Conservation (phyloP, 2,888 invertebrate species). For the Thelaira solivaga region DNA sequence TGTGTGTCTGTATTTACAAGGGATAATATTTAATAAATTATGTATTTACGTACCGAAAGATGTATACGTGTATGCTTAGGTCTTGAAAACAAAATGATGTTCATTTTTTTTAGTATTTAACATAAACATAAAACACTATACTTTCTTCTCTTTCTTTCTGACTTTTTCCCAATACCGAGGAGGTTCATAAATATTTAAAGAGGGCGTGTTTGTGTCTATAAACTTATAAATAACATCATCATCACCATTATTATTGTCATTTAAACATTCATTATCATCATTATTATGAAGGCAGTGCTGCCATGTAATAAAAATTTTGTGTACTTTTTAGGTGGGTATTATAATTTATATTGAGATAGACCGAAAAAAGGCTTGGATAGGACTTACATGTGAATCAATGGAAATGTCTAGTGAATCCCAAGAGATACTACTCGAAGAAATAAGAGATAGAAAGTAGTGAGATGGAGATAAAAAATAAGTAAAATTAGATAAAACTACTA, state of each 20-base stretch:
- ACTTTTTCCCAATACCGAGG: conserved; percentile 17
- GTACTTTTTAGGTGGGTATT: too few relatives aligned
- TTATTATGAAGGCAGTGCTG: conserved; percentile 20
- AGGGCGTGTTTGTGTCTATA: conserved; percentile 59
- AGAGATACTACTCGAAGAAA: too few relatives aligned
- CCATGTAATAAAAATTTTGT: too few relatives aligned
- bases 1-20: not conserved
- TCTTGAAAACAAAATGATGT: conserved; percentile 59
- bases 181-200: conserved; percentile 61
- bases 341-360: too few relatives aligned
- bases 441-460: too few relatives aligned
- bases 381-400: too few relatives aligned
- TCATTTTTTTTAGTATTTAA: conserved; percentile 50
- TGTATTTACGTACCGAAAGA: not conserved
- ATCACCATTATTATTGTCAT: conserved; percentile 41
- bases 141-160: conserved; percentile 54
- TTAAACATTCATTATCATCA: not conserved
- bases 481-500: too few relatives aligned
- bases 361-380: too few relatives aligned
- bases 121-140: conserved; percentile 10
- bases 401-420: too few relatives aligned
- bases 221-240: conserved; percentile 57
- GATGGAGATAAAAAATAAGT: too few relatives aligned
- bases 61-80: not conserved
- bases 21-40: conserved; percentile 49